A percentile compares a stretch with the other conserved stretches of the same genome.
phyloP scores from a whole-genome alignment of 2,113 vertebrate genomes.

The Halcyon malimbica region DNA sequence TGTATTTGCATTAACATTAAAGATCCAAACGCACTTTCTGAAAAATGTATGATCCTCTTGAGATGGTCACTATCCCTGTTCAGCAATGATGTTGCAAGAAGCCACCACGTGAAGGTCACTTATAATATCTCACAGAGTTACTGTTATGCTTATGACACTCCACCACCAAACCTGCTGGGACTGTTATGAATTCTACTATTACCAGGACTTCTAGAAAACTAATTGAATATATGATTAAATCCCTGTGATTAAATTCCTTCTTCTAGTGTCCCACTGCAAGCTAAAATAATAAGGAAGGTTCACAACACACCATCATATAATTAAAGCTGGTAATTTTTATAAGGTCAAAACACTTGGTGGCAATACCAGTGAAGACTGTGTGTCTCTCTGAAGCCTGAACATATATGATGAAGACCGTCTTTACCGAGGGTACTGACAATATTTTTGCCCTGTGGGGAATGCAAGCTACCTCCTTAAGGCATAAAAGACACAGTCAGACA shows the following conservation, averaged over 20 bases:
- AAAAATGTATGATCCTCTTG: neutral
- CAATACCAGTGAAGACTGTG: neutral
- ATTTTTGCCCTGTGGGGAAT: neutral
- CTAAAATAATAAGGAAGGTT: neutral
- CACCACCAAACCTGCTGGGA: neutral
- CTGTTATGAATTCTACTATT: neutral
- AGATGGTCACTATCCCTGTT: neutral
- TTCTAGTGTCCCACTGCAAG: neutral
- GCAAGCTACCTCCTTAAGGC: neutral
- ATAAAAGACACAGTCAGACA: neutral
- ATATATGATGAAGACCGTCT: neutral
- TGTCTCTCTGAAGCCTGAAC: neutral
- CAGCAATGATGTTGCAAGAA: neutral
- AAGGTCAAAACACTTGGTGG: neutral
- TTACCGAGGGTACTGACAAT: neutral
- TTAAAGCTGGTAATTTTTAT: neutral
- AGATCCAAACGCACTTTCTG: neutral
- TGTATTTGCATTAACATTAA: neutral
- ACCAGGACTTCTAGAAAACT: neutral
- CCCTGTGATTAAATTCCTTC: neutral
- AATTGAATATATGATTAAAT: neutral
- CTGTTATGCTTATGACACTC: neutral
- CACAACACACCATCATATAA: neutral
- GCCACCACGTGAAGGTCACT: accelerated
- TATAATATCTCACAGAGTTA: neutral